These are phyloP conservation scores for Drosophila testacea DNA, from an alignment of 2,888 invertebrate genomes.

Conservation along the genomic window DNA sequence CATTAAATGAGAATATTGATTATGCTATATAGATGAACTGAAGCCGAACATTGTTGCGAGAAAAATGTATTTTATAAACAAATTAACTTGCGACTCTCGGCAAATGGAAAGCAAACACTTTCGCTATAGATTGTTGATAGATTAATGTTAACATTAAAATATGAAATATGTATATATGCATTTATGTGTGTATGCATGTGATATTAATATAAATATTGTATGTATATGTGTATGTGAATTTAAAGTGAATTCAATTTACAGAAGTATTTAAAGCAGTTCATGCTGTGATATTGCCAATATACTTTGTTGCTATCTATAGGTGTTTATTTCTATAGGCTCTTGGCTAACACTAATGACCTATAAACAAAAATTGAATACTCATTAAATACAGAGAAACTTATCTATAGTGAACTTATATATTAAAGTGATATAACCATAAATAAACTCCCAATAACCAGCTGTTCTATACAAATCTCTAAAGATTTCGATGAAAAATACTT, in stretches of 20 bases:
- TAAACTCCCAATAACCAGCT: too few relatives aligned
- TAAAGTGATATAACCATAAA: too few relatives aligned
- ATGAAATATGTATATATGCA: constrained; percentile 17
- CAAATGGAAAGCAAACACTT: constrained; percentile 30
- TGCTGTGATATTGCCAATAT: too few relatives aligned
- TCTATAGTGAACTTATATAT: neutral
- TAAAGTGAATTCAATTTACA: neutral
- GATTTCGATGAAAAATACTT: neutral
- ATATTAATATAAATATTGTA: neutral
- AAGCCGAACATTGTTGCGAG: constrained; percentile 43
- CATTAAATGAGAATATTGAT: constrained; percentile 16
- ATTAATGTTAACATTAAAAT: constrained; percentile 4
- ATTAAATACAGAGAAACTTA: neutral
- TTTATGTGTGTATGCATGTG: constrained; percentile 7
- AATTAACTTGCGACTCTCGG: constrained; percentile 14
- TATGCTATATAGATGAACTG: constrained; percentile 28
- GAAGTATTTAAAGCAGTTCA: neutral
- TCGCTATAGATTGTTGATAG: constrained; percentile 11
- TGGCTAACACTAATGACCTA: neutral
- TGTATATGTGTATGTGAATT: constrained; percentile 2
- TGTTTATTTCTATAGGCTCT: neutral
- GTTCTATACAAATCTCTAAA: too few relatives aligned
- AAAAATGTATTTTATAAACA: constrained; percentile 19
- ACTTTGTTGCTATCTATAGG: too few relatives aligned
- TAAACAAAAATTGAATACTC: neutral